phyloP scores from a whole-genome alignment of 2,888 invertebrate species.

The Drosophila nr. fundita region DNA sequence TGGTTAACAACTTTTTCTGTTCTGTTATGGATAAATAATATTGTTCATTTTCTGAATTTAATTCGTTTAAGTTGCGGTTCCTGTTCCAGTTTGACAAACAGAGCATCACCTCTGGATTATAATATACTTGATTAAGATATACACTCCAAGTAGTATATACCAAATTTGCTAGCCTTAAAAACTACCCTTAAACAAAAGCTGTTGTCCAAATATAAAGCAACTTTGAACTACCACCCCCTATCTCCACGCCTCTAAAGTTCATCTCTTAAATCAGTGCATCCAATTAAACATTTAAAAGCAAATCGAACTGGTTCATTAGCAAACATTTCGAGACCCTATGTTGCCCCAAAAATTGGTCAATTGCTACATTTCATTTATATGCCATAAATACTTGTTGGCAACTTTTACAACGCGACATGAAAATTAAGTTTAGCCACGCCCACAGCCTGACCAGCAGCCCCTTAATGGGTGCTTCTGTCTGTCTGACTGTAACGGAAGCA shows the following conservation, averaged over 20 bases:
- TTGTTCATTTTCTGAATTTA: fast-evolving
- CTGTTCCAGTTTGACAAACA: too few species aligned
- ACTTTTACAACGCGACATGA: constrained; percentile 73
- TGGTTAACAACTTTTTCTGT: not conserved
- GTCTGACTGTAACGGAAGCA: constrained; percentile 52
- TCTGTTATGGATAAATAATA: not conserved
- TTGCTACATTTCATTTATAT: constrained; percentile 68
- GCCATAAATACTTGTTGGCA: constrained; percentile 71
- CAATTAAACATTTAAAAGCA: constrained; percentile 67
- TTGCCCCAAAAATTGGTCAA: constrained; percentile 18
- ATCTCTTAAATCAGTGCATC: constrained; percentile 3
- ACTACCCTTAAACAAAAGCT: not conserved
- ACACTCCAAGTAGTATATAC: too few species aligned
- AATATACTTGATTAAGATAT: not conserved
- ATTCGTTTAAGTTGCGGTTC: not conserved
- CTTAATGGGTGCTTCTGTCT: constrained; percentile 30
- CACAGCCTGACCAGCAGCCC: not conserved
- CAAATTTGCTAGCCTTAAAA: not conserved
- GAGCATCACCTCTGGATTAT: not conserved
- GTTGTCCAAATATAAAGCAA: not conserved
- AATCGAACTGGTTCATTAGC: constrained; percentile 73
- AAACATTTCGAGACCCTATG: constrained; percentile 62
- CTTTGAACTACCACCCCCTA: not conserved
- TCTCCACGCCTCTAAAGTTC: fast-evolving
- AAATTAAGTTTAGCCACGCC: constrained; percentile 62